Percentiles rank a stretch among this genome's conserved stretches.
Evolutionary conservation across 2,113 vertebrate species (phyloP).

Genomic region (Tragulus kanchil): DNA sequence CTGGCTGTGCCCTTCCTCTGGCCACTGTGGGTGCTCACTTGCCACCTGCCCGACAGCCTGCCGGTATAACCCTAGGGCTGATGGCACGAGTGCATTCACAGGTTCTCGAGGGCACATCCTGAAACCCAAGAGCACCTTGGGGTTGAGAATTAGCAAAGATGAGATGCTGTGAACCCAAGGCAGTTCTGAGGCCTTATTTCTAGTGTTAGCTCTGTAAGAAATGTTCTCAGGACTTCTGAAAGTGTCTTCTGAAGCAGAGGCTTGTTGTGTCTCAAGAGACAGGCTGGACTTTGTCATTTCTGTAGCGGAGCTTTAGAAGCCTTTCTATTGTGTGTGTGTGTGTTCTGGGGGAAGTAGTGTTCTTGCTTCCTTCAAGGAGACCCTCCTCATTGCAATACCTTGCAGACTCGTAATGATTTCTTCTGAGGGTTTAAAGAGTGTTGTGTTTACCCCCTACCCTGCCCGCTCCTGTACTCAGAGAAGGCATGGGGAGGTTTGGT

Average conservation of each 20-base stretch:
- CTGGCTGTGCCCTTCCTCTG: not conserved
- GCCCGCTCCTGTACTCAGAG: not conserved
- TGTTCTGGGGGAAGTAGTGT: not conserved
- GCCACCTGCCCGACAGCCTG: not conserved
- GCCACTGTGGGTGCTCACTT: not conserved
- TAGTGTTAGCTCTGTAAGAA: slow-evolving; percentile 62
- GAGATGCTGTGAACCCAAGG: slow-evolving; percentile 53
- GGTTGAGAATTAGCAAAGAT: slow-evolving; percentile 64
- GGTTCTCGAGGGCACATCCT: slow-evolving; percentile 61
- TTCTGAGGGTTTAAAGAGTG: not conserved
- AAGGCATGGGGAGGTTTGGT: not conserved
- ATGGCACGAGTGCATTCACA: slow-evolving; percentile 41
- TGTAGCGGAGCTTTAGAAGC: slow-evolving; percentile 11
- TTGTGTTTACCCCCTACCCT: accelerated
- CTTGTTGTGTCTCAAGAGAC: slow-evolving; percentile 43
- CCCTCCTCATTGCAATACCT: not conserved
- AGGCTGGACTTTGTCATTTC: slow-evolving; percentile 37
- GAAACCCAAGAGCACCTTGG: slow-evolving; percentile 59
- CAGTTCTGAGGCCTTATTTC: slow-evolving; percentile 62
- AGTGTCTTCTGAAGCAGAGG: slow-evolving; percentile 64
- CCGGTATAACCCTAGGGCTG: not conserved
- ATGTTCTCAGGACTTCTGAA: slow-evolving; percentile 40
- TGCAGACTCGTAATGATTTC: not conserved
- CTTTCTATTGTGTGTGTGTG: not conserved
- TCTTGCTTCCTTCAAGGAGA: not conserved